phyloP scores from a whole-genome alignment of 2,113 vertebrate species.

The Setophaga petechia region DNA sequence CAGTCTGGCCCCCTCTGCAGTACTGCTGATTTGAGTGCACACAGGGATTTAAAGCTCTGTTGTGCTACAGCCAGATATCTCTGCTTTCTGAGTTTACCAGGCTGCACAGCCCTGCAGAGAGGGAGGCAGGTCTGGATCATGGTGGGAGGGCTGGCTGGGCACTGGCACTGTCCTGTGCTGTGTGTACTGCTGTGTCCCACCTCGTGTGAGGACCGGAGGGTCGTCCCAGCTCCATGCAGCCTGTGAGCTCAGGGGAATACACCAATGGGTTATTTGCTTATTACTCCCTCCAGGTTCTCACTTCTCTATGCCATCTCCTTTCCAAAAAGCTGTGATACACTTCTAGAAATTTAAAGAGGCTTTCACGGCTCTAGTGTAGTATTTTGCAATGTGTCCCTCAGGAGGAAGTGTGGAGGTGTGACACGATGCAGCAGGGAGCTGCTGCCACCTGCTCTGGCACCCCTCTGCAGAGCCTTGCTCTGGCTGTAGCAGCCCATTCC shows the following conservation, averaged over 20 bases:
- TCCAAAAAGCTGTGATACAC: not conserved
- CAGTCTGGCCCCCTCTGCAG: not conserved
- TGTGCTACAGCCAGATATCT: not conserved
- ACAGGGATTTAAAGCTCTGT: not conserved
- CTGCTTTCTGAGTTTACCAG: not conserved
- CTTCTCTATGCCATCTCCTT: not conserved
- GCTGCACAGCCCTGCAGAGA: not conserved
- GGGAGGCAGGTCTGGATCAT: not conserved
- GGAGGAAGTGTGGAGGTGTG: not conserved
- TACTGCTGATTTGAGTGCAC: not conserved
- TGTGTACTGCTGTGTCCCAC: fast-evolving
- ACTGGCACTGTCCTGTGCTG: not conserved
- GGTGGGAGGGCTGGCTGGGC: not conserved
- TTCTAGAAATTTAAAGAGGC: not conserved
- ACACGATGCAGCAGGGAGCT: not conserved
- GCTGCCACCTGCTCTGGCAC: not conserved
- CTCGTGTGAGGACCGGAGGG: too few species aligned
- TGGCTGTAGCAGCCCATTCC: fast-evolving
- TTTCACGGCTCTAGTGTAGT: not conserved
- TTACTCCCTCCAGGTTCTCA: not conserved
- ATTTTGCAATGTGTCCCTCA: not conserved
- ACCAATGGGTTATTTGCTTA: not conserved
- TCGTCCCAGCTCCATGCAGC: not conserved
- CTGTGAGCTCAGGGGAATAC: not conserved
- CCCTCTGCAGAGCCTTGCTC: not conserved